phyloP scores from a whole-genome alignment of 2,113 vertebrate species.

The Leptobrachium leishanense region DNA sequence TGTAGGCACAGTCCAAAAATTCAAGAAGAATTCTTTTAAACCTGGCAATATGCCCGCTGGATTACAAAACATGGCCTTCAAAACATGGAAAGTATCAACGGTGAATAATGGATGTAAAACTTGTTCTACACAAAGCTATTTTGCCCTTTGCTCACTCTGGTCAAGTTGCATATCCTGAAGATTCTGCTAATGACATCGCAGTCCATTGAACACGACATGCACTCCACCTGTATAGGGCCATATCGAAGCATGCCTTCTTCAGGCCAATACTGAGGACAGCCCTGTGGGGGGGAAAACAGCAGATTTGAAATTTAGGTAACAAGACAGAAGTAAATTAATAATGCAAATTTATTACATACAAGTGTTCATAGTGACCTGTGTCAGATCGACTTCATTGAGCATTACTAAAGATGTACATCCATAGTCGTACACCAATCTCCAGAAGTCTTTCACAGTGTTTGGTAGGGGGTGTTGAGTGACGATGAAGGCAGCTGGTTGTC shows the following conservation, averaged over 20 bases:
- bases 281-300: conserved; percentile 63
- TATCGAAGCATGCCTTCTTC: conserved; percentile 94
- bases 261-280: conserved; percentile 97
- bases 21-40: too few relatives aligned
- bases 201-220: conserved; percentile 97
- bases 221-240: conserved; percentile 95
- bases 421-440: conserved; percentile 97
- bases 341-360: not conserved
- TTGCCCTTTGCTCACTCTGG: conserved; percentile 76
- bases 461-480: conserved; percentile 97
- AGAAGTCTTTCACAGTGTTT: conserved; percentile 98
- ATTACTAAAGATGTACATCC: conserved; percentile 97
- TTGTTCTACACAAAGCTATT: too few relatives aligned
- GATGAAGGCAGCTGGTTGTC: conserved; percentile 96
- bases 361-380: conserved; percentile 75
- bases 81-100: too few relatives aligned
- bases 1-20: too few relatives aligned
- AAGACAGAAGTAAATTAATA: not conserved
- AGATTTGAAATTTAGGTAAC: not conserved
- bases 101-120: too few relatives aligned
- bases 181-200: conserved; percentile 94
- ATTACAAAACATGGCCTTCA: too few relatives aligned
- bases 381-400: conserved; percentile 95
- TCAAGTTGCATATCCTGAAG: conserved; percentile 98
- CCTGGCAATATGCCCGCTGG: too few relatives aligned